Percentiles rank a stretch among this genome's conserved stretches.
These are phyloP conservation scores for Drosophila tani DNA, from an alignment of 1,140 invertebrate species.

Conservation along the genomic window DNA sequence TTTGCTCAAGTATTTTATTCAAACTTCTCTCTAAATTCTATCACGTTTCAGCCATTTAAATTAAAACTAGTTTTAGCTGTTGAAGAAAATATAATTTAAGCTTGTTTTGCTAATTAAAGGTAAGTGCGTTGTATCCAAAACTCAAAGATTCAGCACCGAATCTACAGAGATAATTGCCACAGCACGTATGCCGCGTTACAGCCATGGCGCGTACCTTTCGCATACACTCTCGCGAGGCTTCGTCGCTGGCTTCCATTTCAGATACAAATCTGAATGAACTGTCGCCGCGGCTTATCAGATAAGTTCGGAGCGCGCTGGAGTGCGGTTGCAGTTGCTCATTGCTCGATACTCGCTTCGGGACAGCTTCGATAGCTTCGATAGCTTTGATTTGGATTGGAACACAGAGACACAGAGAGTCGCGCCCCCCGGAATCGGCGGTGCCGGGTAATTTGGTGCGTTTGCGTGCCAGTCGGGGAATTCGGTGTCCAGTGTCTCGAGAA, in stretches of 20 bases:
- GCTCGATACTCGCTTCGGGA: slow-evolving; percentile 21
- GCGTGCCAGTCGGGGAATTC: slow-evolving; percentile 59
- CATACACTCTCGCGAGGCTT: slow-evolving; percentile 41
- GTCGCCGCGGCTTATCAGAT: slow-evolving; percentile 77
- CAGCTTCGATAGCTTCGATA: slow-evolving; percentile 15
- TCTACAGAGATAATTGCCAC: slow-evolving; percentile 31
- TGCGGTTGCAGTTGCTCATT: slow-evolving; percentile 61
- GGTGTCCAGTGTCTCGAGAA: slow-evolving; percentile 11
- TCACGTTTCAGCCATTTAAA: not conserved
- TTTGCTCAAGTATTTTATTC: not conserved
- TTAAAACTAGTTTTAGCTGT: not conserved
- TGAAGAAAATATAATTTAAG: not conserved
- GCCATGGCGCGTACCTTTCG: slow-evolving; percentile 38
- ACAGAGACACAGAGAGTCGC: slow-evolving; percentile 6
- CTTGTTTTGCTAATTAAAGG: slow-evolving; percentile 12
- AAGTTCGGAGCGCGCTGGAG: slow-evolving; percentile 74
- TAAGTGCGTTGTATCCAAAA: slow-evolving; percentile 20
- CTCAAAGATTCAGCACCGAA: not conserved
- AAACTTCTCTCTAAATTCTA: not conserved
- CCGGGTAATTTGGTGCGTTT: slow-evolving; percentile 60
- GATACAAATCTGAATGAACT: slow-evolving; percentile 81
- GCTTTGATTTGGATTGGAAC: not conserved
- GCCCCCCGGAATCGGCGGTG: slow-evolving; percentile 29
- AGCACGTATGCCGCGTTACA: slow-evolving; percentile 39
- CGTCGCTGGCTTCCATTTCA: slow-evolving; percentile 51